phyloP scores from a whole-genome alignment of 2,888 invertebrate species.

The Oligia strigilis region DNA sequence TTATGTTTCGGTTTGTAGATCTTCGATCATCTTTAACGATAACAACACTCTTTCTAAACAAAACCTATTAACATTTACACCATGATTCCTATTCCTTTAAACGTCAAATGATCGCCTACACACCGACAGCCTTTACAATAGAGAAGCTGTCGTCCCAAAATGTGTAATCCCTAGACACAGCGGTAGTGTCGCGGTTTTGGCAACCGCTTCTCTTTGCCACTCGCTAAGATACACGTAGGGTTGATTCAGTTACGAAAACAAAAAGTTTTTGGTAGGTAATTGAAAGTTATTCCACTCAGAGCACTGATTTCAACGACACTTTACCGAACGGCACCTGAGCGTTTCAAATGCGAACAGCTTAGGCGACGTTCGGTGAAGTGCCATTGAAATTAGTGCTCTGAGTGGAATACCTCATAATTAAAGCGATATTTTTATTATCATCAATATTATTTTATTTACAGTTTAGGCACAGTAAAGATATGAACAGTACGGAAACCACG shows the following conservation, averaged over 20 bases:
- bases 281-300: neutral
- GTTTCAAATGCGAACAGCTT: neutral
- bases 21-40: neutral
- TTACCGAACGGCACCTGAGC: neutral
- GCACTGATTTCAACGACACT: neutral
- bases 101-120: neutral
- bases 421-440: neutral
- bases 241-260: slow-evolving; percentile 7
- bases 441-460: neutral
- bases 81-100: neutral
- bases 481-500: too few relatives aligned
- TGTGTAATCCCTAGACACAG: slow-evolving; percentile 53
- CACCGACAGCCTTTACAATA: slow-evolving; percentile 28
- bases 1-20: neutral
- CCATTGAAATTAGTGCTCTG: neutral
- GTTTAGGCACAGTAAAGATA: too few relatives aligned
- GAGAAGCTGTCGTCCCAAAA: slow-evolving; percentile 45
- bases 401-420: neutral
- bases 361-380: neutral
- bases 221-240: slow-evolving; percentile 45
- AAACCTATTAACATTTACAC: neutral
- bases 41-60: neutral
- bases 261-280: neutral
- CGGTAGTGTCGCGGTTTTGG: slow-evolving; percentile 52
- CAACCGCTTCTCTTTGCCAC: slow-evolving; percentile 46